phyloP scores from a whole-genome alignment of 2,888 invertebrate genomes.

The Cryptocheilus praepositus region DNA sequence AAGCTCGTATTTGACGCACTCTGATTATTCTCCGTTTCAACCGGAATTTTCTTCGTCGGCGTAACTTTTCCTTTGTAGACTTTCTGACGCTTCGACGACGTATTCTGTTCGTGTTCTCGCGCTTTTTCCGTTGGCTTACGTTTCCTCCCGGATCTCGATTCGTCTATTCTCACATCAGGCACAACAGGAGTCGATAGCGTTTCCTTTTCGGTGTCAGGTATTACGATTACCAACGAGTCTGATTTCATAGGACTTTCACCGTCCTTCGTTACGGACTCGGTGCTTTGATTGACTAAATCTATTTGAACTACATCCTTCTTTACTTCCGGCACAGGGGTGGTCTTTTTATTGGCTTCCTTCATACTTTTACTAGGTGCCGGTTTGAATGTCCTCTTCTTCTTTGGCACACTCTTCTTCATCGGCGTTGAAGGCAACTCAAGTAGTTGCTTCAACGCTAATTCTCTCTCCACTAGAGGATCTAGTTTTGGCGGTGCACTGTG shows the following conservation, averaged over 20 bases:
- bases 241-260: slow-evolving; percentile 7
- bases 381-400: slow-evolving; percentile 46
- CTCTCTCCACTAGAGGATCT: slow-evolving; percentile 75
- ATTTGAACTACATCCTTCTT: slow-evolving; percentile 24
- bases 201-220: slow-evolving; percentile 31
- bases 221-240: neutral
- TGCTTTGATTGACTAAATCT: slow-evolving; percentile 31
- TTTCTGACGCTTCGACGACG: slow-evolving; percentile 68
- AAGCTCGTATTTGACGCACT: slow-evolving; percentile 1
- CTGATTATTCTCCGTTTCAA: slow-evolving; percentile 22
- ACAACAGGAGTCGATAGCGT: slow-evolving; percentile 23
- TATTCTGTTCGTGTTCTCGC: slow-evolving; percentile 66
- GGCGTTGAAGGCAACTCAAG: slow-evolving; percentile 74
- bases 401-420: slow-evolving; percentile 49
- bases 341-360: slow-evolving; percentile 27
- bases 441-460: slow-evolving; percentile 78
- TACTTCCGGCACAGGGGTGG: neutral
- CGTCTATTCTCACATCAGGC: slow-evolving; percentile 53
- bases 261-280: slow-evolving; percentile 13
- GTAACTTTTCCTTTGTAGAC: slow-evolving; percentile 53
- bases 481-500: slow-evolving; percentile 61
- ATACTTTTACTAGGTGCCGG: slow-evolving; percentile 24
- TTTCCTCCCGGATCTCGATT: slow-evolving; percentile 70
- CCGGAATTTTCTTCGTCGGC: slow-evolving; percentile 30
- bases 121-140: slow-evolving; percentile 71